A percentile compares a stretch with the other conserved stretches of the same genome.
phyloP scores from a whole-genome alignment of 2,888 invertebrate genomes.

The Exocentrus adspersus region DNA sequence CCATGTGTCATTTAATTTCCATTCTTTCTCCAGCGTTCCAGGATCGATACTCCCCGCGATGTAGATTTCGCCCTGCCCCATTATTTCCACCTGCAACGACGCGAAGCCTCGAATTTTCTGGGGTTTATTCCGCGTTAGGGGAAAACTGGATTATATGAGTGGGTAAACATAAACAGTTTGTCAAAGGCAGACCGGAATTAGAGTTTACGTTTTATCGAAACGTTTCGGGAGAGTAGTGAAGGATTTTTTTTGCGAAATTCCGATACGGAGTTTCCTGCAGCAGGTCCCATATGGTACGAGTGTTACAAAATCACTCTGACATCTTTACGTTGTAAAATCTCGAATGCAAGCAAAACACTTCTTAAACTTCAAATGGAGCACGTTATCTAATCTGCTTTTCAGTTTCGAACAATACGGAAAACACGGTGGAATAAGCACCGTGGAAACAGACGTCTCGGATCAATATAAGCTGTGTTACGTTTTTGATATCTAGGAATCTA shows the following conservation, averaged over 20 bases:
- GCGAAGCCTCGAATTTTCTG: neutral
- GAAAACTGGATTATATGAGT: constrained; percentile 1
- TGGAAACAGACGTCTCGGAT: neutral
- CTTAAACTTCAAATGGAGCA: neutral
- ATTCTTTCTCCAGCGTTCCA: constrained; percentile 12
- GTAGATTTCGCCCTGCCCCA: neutral
- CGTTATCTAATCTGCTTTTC: neutral
- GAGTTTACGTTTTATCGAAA: too few relatives aligned
- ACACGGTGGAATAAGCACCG: neutral
- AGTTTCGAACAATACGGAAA: neutral
- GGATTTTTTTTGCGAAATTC: too few relatives aligned
- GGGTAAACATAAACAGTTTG: constrained; percentile 1
- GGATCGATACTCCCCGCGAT: constrained; percentile 27
- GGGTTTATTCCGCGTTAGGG: neutral
- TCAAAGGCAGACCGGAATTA: neutral
- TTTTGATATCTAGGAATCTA: neutral
- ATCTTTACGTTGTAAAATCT: too few relatives aligned
- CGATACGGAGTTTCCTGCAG: too few relatives aligned
- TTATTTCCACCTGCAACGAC: neutral
- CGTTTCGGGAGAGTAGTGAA: too few relatives aligned
- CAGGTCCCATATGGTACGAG: too few relatives aligned
- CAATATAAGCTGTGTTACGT: neutral
- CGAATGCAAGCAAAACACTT: neutral
- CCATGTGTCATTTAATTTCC: constrained; percentile 16
- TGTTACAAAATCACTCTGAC: too few relatives aligned